Base-by-base conservation (phyloP, 1,140 invertebrate species). In the Drosophila burlai region DNA sequence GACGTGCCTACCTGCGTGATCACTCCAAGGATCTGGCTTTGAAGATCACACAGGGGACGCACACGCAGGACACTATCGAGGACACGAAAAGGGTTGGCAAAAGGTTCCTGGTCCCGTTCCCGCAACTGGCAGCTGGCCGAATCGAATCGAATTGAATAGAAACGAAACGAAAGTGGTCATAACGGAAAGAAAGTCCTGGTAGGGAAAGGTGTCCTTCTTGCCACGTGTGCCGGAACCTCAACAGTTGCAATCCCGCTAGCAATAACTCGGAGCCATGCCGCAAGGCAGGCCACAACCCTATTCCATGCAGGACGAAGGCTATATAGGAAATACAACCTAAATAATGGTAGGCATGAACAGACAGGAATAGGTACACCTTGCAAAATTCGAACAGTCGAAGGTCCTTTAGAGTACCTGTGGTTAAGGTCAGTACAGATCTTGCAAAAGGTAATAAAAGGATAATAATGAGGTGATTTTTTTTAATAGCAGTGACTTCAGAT, bases 41-140 rank as follows among this genome's bases (percentile, higher is more conserved):
- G 18, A 68, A 49, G 67, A 71, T 67, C 67, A 46, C 40, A 46
- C 24, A 34, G 47, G 64, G 67, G 65, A 71, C 52, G 29, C 57
- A n/a, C 45, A 24, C 54, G 36, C 54, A 57, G 59, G 59, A 63
- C 57, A 74, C 46, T 47, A 46, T 50, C 40, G 52, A 38, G 57
- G 60, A 64, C 55, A 57, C 49, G 66, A 75, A 83, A 87, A 87
- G 83, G 81, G 71, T 72, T 71, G 75, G 63, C 63, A 49, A 49
- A 36, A 21, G 29, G n/a, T 36, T 52, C 29, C 45, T 62, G 31
- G 43, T 31, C 16, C 26, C 46, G 26, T 26, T 26, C 18, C 46
- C 61, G 42, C 18, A 45, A 24, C 21, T 69, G 40, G 49, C 67
- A 71, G 67, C 67, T 71, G 67, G 67, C 46, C 42, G 18, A 62